Conservation (phyloP, 2,888 invertebrate species). For the Cataglyphis cursor region DNA sequence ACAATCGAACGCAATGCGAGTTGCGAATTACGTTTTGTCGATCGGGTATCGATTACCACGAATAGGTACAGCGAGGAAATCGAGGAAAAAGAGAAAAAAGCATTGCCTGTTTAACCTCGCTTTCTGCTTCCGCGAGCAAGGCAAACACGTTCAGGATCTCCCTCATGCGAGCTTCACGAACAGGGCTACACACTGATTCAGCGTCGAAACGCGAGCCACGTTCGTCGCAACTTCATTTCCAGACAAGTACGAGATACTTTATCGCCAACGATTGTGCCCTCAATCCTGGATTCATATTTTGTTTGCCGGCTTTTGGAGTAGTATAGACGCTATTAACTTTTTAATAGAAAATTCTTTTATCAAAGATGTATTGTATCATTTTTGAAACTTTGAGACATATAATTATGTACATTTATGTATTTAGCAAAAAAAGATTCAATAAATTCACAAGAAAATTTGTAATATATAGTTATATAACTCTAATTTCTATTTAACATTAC, state of each 20-base stretch:
- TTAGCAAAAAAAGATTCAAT: background rate
- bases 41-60: constrained; percentile 67
- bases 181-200: constrained; percentile 17
- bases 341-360: background rate
- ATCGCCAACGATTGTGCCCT: background rate
- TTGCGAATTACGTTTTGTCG: constrained; percentile 50
- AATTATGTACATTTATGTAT: background rate
- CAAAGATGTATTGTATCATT: background rate
- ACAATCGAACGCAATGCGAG: constrained; percentile 36
- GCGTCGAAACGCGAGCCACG: constrained; percentile 19
- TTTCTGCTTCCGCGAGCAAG: constrained; percentile 57
- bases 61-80: constrained; percentile 33
- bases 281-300: constrained; percentile 4
- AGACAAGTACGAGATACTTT: constrained; percentile 10
- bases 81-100: constrained; percentile 38
- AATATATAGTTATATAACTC: background rate
- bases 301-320: background rate
- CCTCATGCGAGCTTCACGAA: constrained; percentile 34
- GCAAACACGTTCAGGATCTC: constrained; percentile 55
- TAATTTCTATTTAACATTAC: background rate
- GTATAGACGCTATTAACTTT: constrained; percentile 12
- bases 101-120: constrained; percentile 37
- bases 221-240: constrained; percentile 46
- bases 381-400: background rate
- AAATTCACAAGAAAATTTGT: background rate